These are phyloP conservation scores for Halcyon leucocephala DNA, from an alignment of 2,797 vertebrate species.

Conservation along the genomic window DNA sequence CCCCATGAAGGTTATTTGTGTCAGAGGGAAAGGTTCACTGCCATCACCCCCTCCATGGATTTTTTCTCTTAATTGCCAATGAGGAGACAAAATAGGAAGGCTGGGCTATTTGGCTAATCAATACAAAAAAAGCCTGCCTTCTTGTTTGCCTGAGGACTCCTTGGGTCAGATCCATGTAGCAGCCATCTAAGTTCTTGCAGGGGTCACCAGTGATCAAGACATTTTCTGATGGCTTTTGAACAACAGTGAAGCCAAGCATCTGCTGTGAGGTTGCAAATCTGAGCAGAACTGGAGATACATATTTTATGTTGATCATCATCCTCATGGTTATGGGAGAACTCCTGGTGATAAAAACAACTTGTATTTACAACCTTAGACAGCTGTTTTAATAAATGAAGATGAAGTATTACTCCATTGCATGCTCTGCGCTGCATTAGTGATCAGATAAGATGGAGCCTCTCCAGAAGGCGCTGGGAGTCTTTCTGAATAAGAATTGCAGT, in stretches of 20 bases:
- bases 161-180: slow-evolving; percentile 40
- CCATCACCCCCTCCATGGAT: slow-evolving; percentile 23
- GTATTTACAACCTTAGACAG: slow-evolving; percentile 7
- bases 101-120: slow-evolving; percentile 35
- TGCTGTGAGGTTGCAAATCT: not conserved
- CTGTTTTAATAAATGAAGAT: slow-evolving; percentile 27
- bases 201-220: slow-evolving; percentile 21
- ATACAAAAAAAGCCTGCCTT: slow-evolving; percentile 48
- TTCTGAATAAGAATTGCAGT: not conserved
- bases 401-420: not conserved
- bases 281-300: not conserved
- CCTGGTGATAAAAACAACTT: slow-evolving; percentile 12
- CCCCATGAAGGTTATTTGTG: slow-evolving; percentile 65
- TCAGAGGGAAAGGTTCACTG: slow-evolving; percentile 52
- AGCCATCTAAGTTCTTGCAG: slow-evolving; percentile 42
- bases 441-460: not conserved
- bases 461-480: not conserved
- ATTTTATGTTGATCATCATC: not conserved
- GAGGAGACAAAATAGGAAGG: slow-evolving; percentile 35
- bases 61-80: slow-evolving; percentile 56
- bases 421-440: not conserved
- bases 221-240: slow-evolving; percentile 48
- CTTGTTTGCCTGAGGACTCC: slow-evolving; percentile 29
- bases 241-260: not conserved
- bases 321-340: not conserved